A percentile compares a stretch with the other conserved stretches of the same genome.
phyloP scores from a whole-genome alignment of 2,113 vertebrate species.

The Bostrychus sinensis region DNA sequence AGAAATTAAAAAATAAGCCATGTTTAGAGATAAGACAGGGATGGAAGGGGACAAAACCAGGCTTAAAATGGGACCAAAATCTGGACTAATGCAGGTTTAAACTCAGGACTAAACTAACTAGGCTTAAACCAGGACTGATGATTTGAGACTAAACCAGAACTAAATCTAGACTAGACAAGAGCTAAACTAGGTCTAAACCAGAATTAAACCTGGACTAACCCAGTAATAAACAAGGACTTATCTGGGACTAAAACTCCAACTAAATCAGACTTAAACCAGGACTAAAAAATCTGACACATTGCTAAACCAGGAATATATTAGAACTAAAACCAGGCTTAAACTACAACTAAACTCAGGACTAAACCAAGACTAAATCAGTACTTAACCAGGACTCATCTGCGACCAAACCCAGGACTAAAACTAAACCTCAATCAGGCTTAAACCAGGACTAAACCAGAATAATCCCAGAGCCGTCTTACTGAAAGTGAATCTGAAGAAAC shows the following conservation, averaged over 20 bases:
- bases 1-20: too few species aligned
- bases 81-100: too few species aligned
- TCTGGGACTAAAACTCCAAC: neutral
- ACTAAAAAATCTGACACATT: too few species aligned
- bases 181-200: neutral
- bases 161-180: neutral
- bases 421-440: neutral
- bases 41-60: too few species aligned
- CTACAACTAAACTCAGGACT: neutral
- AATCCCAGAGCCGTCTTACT: too few species aligned
- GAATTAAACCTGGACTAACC: neutral
- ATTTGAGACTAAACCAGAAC: neutral
- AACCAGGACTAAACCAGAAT: neutral
- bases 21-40: too few species aligned
- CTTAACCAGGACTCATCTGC: neutral
- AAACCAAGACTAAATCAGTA: neutral
- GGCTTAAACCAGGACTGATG: constrained; percentile 1
- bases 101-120: too few species aligned
- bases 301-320: neutral
- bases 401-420: neutral
- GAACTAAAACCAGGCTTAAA: neutral
- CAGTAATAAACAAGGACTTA: neutral
- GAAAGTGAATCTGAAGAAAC: neutral
- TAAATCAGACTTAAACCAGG: neutral
- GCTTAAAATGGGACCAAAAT: too few species aligned